A percentile compares a stretch with the other conserved stretches of the same genome.
These are phyloP conservation scores for Drosophila nigricruria DNA, from an alignment of 2,888 invertebrate genomes.

Conservation along the genomic window DNA sequence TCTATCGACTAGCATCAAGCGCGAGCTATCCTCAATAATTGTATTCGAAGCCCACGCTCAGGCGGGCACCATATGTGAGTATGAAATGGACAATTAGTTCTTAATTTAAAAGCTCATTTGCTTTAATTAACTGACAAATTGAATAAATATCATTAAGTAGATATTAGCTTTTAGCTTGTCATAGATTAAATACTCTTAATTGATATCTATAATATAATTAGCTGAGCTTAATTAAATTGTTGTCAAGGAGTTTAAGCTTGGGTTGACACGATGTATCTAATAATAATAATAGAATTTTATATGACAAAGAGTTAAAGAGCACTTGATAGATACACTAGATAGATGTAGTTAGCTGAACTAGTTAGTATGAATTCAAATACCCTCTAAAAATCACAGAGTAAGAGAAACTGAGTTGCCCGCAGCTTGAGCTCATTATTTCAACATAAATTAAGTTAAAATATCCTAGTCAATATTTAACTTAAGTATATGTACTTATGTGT, in stretches of 20 bases:
- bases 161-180: conserved; percentile 5
- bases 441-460: conserved; percentile 25
- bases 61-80: conserved; percentile 91
- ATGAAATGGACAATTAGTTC: conserved; percentile 10
- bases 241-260: background rate
- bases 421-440: conserved; percentile 46
- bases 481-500: too few relatives aligned
- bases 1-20: conserved; percentile 92
- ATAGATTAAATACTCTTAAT: conserved; percentile 1
- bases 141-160: background rate
- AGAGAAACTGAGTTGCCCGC: conserved; percentile 28
- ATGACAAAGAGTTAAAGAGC: too few relatives aligned
- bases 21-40: conserved; percentile 92
- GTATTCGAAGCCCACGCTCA: conserved; percentile 92
- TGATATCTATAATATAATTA: background rate
- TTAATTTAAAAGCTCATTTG: conserved; percentile 27
- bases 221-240: background rate
- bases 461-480: background rate
- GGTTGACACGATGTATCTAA: background rate
- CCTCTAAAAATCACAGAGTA: background rate
- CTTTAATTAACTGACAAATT: conserved; percentile 26
- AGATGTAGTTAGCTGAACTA: background rate
- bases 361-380: background rate
- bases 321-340: background rate
- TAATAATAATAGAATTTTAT: background rate